Evolutionary conservation across 1,140 invertebrate species (phyloP).

Genomic region (Steinernema feltiae): DNA sequence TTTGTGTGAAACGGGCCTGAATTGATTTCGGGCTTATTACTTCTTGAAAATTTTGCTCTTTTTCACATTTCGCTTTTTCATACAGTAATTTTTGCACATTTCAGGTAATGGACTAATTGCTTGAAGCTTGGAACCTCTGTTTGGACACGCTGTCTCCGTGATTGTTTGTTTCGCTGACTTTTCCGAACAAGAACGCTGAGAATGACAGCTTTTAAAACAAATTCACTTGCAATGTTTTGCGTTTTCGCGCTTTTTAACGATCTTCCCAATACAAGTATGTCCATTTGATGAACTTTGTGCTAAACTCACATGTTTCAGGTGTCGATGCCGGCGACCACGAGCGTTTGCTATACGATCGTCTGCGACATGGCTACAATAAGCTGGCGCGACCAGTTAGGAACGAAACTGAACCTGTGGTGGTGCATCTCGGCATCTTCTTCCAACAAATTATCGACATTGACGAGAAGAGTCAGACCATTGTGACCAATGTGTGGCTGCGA

Average conservation of each 20-base stretch:
- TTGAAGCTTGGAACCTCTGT: background rate
- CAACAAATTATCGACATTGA: conserved; percentile 66
- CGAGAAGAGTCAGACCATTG: conserved; percentile 66
- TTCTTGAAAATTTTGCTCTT: too few relatives aligned
- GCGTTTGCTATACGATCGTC: conserved; percentile 62
- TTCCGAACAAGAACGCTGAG: background rate
- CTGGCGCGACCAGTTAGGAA: conserved; percentile 64
- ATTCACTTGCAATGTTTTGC: background rate
- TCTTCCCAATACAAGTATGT: background rate
- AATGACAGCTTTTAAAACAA: background rate
- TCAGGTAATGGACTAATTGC: too few relatives aligned
- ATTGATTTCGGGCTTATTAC: too few relatives aligned
- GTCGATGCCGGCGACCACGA: conserved; percentile 60
- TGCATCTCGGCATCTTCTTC: conserved; percentile 65
- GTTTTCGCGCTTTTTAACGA: background rate
- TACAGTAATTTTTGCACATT: too few relatives aligned
- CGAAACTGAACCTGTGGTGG: conserved; percentile 62
- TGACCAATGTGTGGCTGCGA: conserved; percentile 66
- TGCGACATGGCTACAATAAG: conserved; percentile 64
- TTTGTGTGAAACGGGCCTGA: too few relatives aligned
- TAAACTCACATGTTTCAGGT: conserved; percentile 23
- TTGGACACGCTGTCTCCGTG: background rate
- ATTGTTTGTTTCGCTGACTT: background rate
- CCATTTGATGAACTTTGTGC: background rate
- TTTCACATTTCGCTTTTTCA: too few relatives aligned